These are phyloP conservation scores for Thripadectes ignobilis DNA, from an alignment of 2,797 vertebrate genomes.

Conservation along the genomic window DNA sequence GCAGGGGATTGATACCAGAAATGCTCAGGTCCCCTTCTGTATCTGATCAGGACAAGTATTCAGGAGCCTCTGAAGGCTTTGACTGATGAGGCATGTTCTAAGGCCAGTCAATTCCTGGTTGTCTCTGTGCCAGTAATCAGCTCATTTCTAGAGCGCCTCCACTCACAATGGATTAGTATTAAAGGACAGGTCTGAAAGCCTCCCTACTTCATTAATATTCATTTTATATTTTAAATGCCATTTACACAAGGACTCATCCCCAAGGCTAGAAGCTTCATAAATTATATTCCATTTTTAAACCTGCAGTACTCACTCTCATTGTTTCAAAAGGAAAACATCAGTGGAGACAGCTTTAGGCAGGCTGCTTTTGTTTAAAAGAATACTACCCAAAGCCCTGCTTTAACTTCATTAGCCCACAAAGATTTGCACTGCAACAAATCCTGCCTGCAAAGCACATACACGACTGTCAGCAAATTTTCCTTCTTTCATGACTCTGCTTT, in stretches of 20 bases:
- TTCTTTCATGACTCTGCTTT: constrained; percentile 8
- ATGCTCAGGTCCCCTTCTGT: not conserved
- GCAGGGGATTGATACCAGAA: not conserved
- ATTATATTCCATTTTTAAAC: constrained; percentile 36
- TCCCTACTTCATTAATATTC: constrained; percentile 51
- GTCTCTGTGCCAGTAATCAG: constrained; percentile 16
- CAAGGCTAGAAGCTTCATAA: not conserved
- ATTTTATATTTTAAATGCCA: constrained; percentile 25
- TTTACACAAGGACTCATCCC: not conserved
- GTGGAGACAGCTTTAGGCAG: not conserved
- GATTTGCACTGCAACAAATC: not conserved
- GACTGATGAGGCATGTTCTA: constrained; percentile 2
- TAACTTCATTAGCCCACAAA: constrained; percentile 5
- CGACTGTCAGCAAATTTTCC: not conserved
- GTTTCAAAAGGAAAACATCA: not conserved
- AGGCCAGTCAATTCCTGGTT: not conserved
- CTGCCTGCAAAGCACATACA: constrained; percentile 7
- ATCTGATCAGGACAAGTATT: not conserved
- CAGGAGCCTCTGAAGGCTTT: not conserved
- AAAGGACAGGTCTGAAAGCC: constrained; percentile 57
- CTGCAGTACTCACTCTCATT: not conserved
- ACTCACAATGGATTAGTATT: constrained; percentile 58
- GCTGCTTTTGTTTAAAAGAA: not conserved
- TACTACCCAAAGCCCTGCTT: not conserved
- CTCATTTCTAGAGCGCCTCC: constrained; percentile 38